Evolutionary conservation across 2,888 invertebrate genomes (phyloP), one percentile per base, ranked within the genome.

Genomic region (Graphium colonna): DNA sequence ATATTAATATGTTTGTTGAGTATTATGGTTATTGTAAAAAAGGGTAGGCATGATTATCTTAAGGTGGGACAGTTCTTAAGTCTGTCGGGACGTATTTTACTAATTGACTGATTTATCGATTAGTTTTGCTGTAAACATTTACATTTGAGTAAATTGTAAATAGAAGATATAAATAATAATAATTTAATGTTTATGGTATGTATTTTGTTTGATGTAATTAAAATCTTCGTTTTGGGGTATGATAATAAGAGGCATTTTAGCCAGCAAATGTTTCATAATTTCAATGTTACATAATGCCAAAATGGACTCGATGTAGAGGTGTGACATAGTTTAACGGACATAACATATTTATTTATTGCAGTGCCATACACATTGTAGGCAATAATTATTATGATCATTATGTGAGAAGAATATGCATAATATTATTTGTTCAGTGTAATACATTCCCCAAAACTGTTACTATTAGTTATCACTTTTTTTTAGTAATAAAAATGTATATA

Each of bases 41-140:
- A 31, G 9, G 10, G 31, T 31, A 5, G 31, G 31, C 10, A 31
- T 31, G 8, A 10, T 31, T 31, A 31, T 31, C 31, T 36, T n/a
- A 12, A 21, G 36, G 36, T 4, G 13, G 3, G 12, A 21, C 13
- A 12, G 42, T 26, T 18, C 12, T 1, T 3, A 17, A 41, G 4
- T 16, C 18, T 18, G 17, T 41, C 17, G 10, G 67, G 68, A 63
- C 72, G 71, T 76, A 77, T 72, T 74, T 73, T 68, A 77, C 66
- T 75, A 73, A 74, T 76, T 76, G 82, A 82, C 82, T 82, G 82
- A 82, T 73, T 74, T 75, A 71, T 78, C 71, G 69, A 71, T 77
- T 80, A 77, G 72, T 75, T 72, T 59, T 66, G 7, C 65, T 72
- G 53, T 26, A 60, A 58, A 60, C n/a, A 31, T 56, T 39, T 5